Percentiles rank a stretch among this genome's conserved stretches.
phyloP scores from a whole-genome alignment of 30 jellyfish, hydroid and myxozoan genomes.

The Hydractinia symbiolongicarpus region DNA sequence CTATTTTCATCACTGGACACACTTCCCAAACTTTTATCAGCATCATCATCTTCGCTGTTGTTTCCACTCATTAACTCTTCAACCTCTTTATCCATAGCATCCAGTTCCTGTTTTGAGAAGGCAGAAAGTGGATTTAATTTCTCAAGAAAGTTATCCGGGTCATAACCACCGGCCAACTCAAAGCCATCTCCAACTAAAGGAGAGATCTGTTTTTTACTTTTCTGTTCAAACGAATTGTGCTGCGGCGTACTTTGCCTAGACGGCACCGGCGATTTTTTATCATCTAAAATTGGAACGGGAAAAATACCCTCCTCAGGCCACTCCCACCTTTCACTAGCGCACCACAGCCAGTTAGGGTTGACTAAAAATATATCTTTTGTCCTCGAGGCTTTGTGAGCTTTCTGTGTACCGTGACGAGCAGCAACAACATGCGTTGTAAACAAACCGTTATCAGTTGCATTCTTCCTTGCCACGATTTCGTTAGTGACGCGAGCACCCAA shows the following conservation, averaged over 20 bases:
- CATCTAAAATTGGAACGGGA: conserved; percentile 55
- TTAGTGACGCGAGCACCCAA: conserved; percentile 88
- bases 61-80: conserved; percentile 66
- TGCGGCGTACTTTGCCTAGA: conserved; percentile 84
- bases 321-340: conserved; percentile 93
- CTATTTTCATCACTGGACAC: not conserved
- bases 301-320: conserved; percentile 88
- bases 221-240: conserved; percentile 18
- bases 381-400: conserved; percentile 76
- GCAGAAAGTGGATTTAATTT: conserved; percentile 31
- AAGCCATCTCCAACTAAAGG: conserved; percentile 55
- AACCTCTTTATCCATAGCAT: conserved; percentile 93
- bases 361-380: conserved; percentile 59
- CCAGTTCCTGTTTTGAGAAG: conserved; percentile 72
- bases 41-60: conserved; percentile 18
- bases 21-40: not conserved
- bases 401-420: conserved; percentile 96
- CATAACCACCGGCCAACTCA: conserved; percentile 31
- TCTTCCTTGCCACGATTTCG: conserved; percentile 28
- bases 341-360: conserved; percentile 95
- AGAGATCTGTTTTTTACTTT: conserved; percentile 6
- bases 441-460: not conserved
- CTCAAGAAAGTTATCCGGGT: conserved; percentile 4
- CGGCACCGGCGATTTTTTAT: conserved; percentile 47
- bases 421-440: conserved; percentile 91